Conservation (phyloP, 2,113 vertebrate genomes). For the Corydoras sp. region DNA sequence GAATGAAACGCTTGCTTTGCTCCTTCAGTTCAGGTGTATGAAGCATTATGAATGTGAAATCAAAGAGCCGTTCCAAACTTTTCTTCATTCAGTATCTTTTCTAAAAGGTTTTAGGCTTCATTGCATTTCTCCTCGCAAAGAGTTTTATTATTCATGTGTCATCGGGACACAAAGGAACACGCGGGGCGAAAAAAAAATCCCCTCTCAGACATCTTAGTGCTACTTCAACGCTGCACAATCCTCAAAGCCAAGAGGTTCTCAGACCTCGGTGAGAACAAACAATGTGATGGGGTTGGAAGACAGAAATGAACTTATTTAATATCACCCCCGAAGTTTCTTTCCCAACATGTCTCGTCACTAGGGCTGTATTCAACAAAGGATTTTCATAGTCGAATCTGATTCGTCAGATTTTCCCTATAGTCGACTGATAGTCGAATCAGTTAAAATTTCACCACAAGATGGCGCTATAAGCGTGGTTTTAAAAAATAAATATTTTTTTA, state of each 20-base stretch:
- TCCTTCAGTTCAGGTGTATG: too few species aligned
- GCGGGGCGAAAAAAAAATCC: not conserved
- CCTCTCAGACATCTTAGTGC: not conserved
- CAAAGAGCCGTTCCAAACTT: conserved; percentile 14
- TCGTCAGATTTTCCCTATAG: too few species aligned
- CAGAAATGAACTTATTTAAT: too few species aligned
- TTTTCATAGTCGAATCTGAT: too few species aligned
- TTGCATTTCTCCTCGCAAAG: conserved; percentile 20
- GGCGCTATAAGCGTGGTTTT: too few species aligned
- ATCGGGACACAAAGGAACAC: conserved; percentile 2
- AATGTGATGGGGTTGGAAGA: too few species aligned
- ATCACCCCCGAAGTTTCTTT: too few species aligned
- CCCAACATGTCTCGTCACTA: not conserved
- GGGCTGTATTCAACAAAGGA: too few species aligned
- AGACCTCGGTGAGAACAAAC: not conserved
- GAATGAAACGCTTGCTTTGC: too few species aligned
- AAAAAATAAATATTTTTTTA: too few species aligned
- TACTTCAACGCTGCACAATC: not conserved
- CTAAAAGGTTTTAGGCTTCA: conserved; percentile 19
- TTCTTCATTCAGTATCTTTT: not conserved
- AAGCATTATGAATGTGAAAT: conserved; percentile 12
- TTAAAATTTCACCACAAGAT: too few species aligned
- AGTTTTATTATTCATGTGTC: conserved; percentile 9
- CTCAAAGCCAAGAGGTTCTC: not conserved
- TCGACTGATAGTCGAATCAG: too few species aligned